Evolutionary conservation across 2,113 vertebrate species (phyloP).

Genomic region (Prietella phreatophila): DNA sequence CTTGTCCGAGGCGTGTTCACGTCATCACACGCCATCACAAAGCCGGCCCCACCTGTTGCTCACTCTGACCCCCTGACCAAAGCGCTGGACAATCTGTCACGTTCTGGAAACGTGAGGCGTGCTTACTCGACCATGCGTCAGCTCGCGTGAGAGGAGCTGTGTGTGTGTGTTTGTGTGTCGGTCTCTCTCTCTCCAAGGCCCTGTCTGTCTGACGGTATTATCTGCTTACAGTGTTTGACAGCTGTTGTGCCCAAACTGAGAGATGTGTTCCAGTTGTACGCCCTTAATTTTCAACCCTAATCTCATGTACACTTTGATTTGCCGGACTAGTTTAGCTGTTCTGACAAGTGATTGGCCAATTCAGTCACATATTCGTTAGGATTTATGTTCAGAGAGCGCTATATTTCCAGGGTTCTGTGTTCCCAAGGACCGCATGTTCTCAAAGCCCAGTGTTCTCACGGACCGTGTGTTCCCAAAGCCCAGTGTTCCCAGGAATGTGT

Average conservation of each 20-base stretch:
- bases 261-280: neutral
- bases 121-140: neutral
- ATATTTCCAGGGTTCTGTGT: neutral
- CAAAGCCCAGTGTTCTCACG: neutral
- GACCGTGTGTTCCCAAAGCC: neutral
- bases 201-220: conserved; percentile 4
- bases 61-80: neutral
- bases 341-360: neutral
- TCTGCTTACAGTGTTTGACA: conserved; percentile 6
- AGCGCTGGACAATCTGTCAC: neutral
- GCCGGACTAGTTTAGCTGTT: neutral
- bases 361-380: neutral
- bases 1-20: conserved; percentile 10
- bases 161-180: conserved; percentile 1
- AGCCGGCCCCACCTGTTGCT: neutral
- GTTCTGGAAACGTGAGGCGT: neutral
- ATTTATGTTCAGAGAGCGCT: neutral
- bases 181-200: neutral
- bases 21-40: neutral
- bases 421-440: neutral
- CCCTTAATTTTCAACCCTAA: neutral
- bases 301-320: neutral
- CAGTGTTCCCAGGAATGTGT: no score
- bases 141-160: conserved; percentile 12
- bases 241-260: neutral